Conservation (phyloP, 2,113 vertebrate species). For the Muntiacus muntjak region DNA sequence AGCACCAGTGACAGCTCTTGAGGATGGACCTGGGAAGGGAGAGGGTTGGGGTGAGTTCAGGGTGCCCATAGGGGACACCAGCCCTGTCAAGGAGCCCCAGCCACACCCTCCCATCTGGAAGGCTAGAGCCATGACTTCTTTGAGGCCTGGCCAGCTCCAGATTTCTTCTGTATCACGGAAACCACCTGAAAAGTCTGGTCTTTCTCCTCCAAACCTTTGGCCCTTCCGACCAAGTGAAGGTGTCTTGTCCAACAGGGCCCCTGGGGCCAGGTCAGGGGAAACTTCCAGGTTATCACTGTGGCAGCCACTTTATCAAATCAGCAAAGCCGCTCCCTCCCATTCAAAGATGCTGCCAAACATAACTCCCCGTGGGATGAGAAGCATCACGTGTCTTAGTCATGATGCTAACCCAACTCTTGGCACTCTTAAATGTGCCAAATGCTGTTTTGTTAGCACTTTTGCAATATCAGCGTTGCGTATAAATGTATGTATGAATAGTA, state of each 20-base stretch:
- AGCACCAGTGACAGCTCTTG: not conserved
- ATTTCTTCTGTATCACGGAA: not conserved
- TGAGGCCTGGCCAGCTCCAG: not conserved
- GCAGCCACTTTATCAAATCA: not conserved
- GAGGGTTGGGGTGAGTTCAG: not conserved
- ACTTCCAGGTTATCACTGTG: not conserved
- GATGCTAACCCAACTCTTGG: not conserved
- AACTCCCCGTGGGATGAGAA: not conserved
- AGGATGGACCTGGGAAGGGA: not conserved
- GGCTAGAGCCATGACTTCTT: not conserved
- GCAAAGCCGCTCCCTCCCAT: not conserved
- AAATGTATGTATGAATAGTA: not conserved
- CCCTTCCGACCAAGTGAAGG: not conserved
- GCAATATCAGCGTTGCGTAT: not conserved
- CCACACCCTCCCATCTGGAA: not conserved
- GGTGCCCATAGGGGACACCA: not conserved
- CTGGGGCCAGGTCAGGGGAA: not conserved
- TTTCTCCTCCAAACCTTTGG: not conserved
- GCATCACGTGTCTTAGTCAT: not conserved
- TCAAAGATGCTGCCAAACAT: not conserved
- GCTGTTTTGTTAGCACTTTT: not conserved
- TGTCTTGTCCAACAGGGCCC: not conserved
- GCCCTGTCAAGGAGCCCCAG: too few relatives aligned
- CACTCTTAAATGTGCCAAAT: not conserved
- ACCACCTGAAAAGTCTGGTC: not conserved